These are phyloP conservation scores for Meta bourneti DNA, from an alignment of 2,888 invertebrate genomes.

Conservation along the genomic window DNA sequence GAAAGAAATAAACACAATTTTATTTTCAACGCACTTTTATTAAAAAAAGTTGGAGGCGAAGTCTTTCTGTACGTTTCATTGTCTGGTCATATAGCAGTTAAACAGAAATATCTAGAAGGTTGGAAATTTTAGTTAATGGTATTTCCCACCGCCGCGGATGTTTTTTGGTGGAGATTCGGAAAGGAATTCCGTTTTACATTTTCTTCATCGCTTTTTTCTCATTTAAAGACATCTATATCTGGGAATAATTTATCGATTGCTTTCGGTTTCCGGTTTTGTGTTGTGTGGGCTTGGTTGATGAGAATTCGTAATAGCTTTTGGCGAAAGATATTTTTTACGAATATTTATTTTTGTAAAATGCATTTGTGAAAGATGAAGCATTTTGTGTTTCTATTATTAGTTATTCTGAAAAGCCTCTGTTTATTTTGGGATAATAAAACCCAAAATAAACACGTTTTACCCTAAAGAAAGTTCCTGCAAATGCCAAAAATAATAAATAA, in stretches of 20 bases:
- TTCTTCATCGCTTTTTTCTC: neutral
- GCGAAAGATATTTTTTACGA: too few relatives aligned
- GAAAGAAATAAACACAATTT: conserved; percentile 28
- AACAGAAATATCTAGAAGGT: conserved; percentile 18
- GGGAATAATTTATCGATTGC: neutral
- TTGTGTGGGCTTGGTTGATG: neutral
- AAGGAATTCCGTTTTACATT: neutral
- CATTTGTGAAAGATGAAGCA: too few relatives aligned
- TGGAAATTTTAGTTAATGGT: conserved; percentile 28
- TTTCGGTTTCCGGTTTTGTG: neutral
- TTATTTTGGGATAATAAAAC: too few relatives aligned
- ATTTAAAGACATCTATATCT: neutral
- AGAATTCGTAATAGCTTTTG: too few relatives aligned
- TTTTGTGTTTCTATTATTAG: too few relatives aligned
- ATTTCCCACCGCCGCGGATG: neutral
- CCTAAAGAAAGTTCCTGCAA: too few relatives aligned
- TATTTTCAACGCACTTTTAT: conserved; percentile 10
- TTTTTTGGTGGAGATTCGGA: neutral
- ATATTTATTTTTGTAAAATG: too few relatives aligned
- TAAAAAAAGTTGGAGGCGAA: conserved; percentile 5
- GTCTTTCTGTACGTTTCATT: neutral
- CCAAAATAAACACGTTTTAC: too few relatives aligned
- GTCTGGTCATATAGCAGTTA: neutral
- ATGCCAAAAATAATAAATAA: too few relatives aligned
- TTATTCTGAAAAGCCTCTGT: too few relatives aligned